These are phyloP conservation scores for Platycheirus rosarum DNA, from an alignment of 2,888 invertebrate genomes.

Conservation along the genomic window DNA sequence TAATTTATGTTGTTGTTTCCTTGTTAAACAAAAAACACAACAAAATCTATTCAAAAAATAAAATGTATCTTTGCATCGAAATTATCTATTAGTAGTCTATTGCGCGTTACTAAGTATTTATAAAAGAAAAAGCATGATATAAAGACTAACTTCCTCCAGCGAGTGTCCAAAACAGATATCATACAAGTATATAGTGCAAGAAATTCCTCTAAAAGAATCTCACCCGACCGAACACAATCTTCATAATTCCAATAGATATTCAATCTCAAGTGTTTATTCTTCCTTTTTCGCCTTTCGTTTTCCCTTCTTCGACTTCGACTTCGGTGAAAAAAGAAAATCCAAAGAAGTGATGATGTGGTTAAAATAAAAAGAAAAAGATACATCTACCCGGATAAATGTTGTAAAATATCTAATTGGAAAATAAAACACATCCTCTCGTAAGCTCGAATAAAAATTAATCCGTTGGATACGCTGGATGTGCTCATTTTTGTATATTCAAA, in stretches of 20 bases:
- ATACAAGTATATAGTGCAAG: constrained; percentile 50
- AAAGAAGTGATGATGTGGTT: constrained; percentile 71
- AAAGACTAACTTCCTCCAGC: constrained; percentile 9
- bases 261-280: constrained; percentile 41
- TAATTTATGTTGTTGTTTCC: constrained; percentile 50
- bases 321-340: constrained; percentile 31
- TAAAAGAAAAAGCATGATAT: neutral
- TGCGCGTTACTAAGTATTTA: constrained; percentile 29
- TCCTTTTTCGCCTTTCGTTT: constrained; percentile 23
- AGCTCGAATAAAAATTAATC: constrained; percentile 22
- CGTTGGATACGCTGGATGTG: constrained; percentile 41
- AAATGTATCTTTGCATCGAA: constrained; percentile 35
- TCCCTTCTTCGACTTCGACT: constrained; percentile 34
- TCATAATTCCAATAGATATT: constrained; percentile 48
- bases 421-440: constrained; percentile 21
- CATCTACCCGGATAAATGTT: neutral
- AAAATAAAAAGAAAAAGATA: constrained; percentile 52
- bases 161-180: constrained; percentile 17
- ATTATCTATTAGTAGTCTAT: constrained; percentile 35
- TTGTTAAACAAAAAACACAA: constrained; percentile 60
- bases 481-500: constrained; percentile 5
- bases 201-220: constrained; percentile 55
- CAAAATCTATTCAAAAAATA: constrained; percentile 2
- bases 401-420: constrained; percentile 34
- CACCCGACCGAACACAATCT: constrained; percentile 29